These are phyloP conservation scores for Sternotherus odoratus DNA, from an alignment of 2,797 vertebrate species.

Conservation along the genomic window DNA sequence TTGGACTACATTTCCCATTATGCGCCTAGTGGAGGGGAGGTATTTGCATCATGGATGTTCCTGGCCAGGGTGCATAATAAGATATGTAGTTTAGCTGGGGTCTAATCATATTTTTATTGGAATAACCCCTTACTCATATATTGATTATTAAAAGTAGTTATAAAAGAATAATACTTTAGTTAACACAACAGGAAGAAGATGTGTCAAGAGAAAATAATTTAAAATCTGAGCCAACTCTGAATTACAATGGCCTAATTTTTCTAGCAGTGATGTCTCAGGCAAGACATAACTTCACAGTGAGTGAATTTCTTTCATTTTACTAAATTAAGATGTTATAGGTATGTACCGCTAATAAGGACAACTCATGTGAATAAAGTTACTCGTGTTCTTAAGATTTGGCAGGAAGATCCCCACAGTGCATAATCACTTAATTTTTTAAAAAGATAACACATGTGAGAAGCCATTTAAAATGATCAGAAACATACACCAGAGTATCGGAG, in stretches of 20 bases:
- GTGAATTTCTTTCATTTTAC: neutral
- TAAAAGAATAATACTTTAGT: neutral
- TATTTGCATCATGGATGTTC: neutral
- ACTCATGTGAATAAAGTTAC: neutral
- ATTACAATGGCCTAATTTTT: neutral
- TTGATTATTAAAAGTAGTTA: neutral
- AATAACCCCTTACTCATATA: rapidly evolving
- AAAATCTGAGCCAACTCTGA: neutral
- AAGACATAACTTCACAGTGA: neutral
- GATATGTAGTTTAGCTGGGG: neutral
- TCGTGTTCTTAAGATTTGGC: neutral
- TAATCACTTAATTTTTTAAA: neutral
- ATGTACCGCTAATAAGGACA: neutral
- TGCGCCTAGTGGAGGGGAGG: neutral
- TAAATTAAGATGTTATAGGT: neutral
- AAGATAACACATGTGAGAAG: neutral
- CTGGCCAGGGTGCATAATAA: neutral
- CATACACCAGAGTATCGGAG: neutral
- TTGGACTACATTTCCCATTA: neutral
- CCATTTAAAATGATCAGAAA: neutral
- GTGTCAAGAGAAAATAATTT: neutral
- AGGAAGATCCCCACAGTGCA: neutral
- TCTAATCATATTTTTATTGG: neutral
- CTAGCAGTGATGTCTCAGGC: neutral
- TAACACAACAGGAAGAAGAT: neutral